These are phyloP conservation scores for Drosophila seguyi DNA, from an alignment of 1,140 invertebrate species.

Conservation along the genomic window DNA sequence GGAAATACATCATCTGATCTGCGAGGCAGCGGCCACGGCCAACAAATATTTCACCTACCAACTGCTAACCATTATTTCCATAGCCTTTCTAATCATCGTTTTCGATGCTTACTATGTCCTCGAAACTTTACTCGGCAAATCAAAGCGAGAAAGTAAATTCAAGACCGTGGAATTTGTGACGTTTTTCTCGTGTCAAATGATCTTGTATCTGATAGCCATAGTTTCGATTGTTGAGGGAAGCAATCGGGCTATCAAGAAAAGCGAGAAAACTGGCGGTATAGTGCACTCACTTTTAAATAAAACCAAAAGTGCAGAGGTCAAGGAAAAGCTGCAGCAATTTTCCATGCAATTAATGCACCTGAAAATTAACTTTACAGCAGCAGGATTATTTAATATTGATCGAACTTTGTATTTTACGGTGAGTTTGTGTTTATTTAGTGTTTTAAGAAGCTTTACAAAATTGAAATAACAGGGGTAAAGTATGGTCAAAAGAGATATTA, in stretches of 20 bases:
- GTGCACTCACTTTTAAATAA: constrained; percentile 80
- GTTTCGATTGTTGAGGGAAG: constrained; percentile 83
- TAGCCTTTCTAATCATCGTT: constrained; percentile 83
- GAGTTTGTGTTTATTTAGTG: background rate
- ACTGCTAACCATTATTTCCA: constrained; percentile 80
- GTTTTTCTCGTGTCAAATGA: constrained; percentile 84
- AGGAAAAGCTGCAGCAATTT: constrained; percentile 82
- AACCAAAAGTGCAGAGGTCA: constrained; percentile 72
- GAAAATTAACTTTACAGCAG: constrained; percentile 83
- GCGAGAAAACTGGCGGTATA: constrained; percentile 81
- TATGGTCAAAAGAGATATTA: no score
- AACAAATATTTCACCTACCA: constrained; percentile 85
- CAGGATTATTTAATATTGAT: constrained; percentile 83
- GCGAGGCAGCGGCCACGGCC: constrained; percentile 80
- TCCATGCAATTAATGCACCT: constrained; percentile 81
- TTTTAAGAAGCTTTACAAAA: no score
- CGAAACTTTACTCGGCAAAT: constrained; percentile 82
- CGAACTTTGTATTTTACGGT: constrained; percentile 83
- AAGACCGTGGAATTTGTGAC: constrained; percentile 82
- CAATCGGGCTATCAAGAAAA: constrained; percentile 82
- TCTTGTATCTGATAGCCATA: constrained; percentile 79
- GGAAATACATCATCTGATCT: constrained; percentile 84
- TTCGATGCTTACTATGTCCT: constrained; percentile 84
- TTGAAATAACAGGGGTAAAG: no score
- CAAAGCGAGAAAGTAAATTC: constrained; percentile 79